Percentiles rank a stretch among this genome's conserved stretches.
Conservation (phyloP, 2,888 invertebrate species). For the Quadroppia sp. region DNA sequence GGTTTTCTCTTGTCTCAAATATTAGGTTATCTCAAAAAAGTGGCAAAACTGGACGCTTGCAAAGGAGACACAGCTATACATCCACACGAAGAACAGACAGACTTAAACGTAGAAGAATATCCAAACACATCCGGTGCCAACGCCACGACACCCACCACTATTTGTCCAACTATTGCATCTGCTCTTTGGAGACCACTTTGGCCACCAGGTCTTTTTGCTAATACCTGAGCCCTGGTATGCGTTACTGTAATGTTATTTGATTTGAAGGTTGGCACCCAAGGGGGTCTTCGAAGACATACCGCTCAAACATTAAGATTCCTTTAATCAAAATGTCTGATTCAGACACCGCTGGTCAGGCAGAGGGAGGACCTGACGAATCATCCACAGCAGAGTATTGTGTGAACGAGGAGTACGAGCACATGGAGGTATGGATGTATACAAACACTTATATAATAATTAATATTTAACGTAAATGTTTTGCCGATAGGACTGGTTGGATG, state of each 20-base stretch:
- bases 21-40: conserved; percentile 41
- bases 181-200: conserved; percentile 47
- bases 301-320: conserved; percentile 29
- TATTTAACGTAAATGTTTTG: too few relatives aligned
- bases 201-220: conserved; percentile 46
- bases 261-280: conserved; percentile 42
- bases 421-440: background rate
- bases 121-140: conserved; percentile 10
- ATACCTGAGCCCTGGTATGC: conserved; percentile 10
- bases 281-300: conserved; percentile 34
- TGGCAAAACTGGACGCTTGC: conserved; percentile 36
- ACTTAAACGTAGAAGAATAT: background rate
- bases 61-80: conserved; percentile 33
- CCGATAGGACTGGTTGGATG: conserved; percentile 85
- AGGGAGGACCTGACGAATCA: background rate
- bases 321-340: conserved; percentile 27
- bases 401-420: background rate
- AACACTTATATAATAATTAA: too few relatives aligned
- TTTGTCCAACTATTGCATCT: conserved; percentile 44
- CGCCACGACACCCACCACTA: conserved; percentile 38
- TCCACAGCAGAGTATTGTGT: background rate
- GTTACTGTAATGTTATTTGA: background rate
- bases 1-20: conserved; percentile 26
- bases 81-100: background rate
- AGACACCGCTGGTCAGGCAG: background rate